phyloP scores from a whole-genome alignment of 2,797 vertebrate species.

The Trichosurus vulpecula region DNA sequence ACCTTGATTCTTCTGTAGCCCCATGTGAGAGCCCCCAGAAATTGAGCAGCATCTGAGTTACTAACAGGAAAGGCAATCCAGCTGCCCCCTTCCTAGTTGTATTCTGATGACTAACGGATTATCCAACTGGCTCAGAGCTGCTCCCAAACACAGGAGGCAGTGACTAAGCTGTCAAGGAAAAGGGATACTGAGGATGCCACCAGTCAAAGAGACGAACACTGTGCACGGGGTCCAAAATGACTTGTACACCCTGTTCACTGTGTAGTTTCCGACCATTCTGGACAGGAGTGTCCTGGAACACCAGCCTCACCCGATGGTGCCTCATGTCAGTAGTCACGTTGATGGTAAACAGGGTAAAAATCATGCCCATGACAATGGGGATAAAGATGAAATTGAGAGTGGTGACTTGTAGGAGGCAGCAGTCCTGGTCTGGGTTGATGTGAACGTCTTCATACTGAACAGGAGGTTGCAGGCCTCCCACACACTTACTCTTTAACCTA shows the following conservation, averaged over 20 bases:
- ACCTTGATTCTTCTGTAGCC: constrained; percentile 75
- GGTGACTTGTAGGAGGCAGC: constrained; percentile 95
- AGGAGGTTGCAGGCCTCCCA: constrained; percentile 85
- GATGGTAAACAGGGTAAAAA: constrained; percentile 94
- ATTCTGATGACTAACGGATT: constrained; percentile 68
- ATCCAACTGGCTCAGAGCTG: constrained; percentile 32
- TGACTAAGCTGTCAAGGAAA: constrained; percentile 84
- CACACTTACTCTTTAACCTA: constrained; percentile 90
- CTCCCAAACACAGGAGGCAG: constrained; percentile 38
- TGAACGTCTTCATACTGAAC: constrained; percentile 94
- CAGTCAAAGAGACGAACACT: constrained; percentile 96
- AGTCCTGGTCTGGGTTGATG: constrained; percentile 94
- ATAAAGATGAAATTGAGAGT: constrained; percentile 98
- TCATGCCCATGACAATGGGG: constrained; percentile 98
- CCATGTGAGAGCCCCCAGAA: constrained; percentile 74
- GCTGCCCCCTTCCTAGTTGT: constrained; percentile 72
- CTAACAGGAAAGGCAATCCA: constrained; percentile 78
- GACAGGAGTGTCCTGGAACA: constrained; percentile 94
- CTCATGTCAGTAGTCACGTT: constrained; percentile 98
- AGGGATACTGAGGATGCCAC: constrained; percentile 98
- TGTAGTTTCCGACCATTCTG: constrained; percentile 88
- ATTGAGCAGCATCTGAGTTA: constrained; percentile 74
- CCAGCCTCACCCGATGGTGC: constrained; percentile 94
- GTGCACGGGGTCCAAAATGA: constrained; percentile 96
- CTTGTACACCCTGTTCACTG: constrained; percentile 91